Evolutionary conservation across 2,888 invertebrate genomes (phyloP).

Genomic region (Pteria penguin): DNA sequence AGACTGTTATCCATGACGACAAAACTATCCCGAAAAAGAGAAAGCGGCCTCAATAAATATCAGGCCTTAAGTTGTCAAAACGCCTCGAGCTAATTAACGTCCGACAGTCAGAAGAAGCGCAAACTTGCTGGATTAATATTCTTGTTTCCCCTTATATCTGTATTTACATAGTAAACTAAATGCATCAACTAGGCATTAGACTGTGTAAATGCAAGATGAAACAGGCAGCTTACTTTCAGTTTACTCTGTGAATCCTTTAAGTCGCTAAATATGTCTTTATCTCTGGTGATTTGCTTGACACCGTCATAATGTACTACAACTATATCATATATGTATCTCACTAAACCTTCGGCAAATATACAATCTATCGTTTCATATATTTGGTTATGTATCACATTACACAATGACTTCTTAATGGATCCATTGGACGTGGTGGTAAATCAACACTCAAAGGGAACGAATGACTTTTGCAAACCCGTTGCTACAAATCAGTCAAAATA

Average conservation of each 20-base stretch:
- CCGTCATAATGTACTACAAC: background rate
- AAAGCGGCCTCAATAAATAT: conserved; percentile 3
- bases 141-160: conserved; percentile 21
- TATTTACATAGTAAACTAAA: conserved; percentile 28
- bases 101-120: background rate
- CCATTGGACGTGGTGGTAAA: too few relatives aligned
- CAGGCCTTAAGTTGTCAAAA: conserved; percentile 14
- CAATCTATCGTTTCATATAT: background rate
- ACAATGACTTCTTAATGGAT: background rate
- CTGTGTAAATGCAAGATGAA: conserved; percentile 27
- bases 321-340: background rate
- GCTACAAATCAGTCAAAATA: too few relatives aligned
- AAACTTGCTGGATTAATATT: conserved; percentile 25
- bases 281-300: background rate
- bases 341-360: background rate
- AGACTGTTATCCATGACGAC: background rate
- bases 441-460: too few relatives aligned
- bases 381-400: background rate
- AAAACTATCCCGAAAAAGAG: background rate
- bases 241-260: conserved; percentile 22
- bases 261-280: conserved; percentile 8
- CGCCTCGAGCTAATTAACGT: conserved; percentile 22
- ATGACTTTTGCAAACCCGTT: too few relatives aligned
- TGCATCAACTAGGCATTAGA: conserved; percentile 29
- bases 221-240: conserved; percentile 15